Evolutionary conservation across 2,888 invertebrate species (phyloP).

Genomic region (Aleiodes testaceus): DNA sequence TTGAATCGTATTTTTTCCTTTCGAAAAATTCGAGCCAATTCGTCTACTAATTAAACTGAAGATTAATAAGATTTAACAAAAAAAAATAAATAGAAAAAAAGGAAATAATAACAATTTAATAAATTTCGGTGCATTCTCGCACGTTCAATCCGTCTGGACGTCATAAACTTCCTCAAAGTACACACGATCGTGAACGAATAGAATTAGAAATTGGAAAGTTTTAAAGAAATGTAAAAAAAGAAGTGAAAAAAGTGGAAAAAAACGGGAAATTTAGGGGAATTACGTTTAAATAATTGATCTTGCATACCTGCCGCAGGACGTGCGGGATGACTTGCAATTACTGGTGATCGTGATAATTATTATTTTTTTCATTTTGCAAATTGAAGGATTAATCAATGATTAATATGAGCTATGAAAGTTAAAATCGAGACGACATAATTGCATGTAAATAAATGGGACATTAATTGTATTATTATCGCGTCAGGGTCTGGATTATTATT

Average conservation of each 20-base stretch:
- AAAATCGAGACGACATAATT: conserved; percentile 31
- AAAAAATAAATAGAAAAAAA: conserved; percentile 33
- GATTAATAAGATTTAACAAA: conserved; percentile 14
- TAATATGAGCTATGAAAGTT: conserved; percentile 23
- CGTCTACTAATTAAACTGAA: background rate
- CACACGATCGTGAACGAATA: conserved; percentile 32
- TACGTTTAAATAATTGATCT: conserved; percentile 43
- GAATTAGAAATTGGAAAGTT: background rate
- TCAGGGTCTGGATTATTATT: background rate
- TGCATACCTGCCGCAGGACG: conserved; percentile 52
- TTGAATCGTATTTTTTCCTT: conserved; percentile 1
- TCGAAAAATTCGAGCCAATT: conserved; percentile 32
- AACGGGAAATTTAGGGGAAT: conserved; percentile 33
- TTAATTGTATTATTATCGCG: background rate
- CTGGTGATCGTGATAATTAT: conserved; percentile 17
- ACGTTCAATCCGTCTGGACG: conserved; percentile 37
- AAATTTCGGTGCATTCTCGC: conserved; percentile 32
- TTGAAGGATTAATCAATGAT: conserved; percentile 10
- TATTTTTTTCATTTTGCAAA: conserved; percentile 40
- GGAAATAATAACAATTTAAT: background rate
- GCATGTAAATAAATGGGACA: conserved; percentile 51
- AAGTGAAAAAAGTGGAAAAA: conserved; percentile 1
- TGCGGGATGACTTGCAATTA: conserved; percentile 43
- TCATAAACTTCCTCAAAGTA: conserved; percentile 29
- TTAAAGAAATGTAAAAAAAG: conserved; percentile 33